A percentile compares a stretch with the other conserved stretches of the same genome.
Conservation (phyloP, 1,140 invertebrate genomes). For the Andricus grossulariae region DNA sequence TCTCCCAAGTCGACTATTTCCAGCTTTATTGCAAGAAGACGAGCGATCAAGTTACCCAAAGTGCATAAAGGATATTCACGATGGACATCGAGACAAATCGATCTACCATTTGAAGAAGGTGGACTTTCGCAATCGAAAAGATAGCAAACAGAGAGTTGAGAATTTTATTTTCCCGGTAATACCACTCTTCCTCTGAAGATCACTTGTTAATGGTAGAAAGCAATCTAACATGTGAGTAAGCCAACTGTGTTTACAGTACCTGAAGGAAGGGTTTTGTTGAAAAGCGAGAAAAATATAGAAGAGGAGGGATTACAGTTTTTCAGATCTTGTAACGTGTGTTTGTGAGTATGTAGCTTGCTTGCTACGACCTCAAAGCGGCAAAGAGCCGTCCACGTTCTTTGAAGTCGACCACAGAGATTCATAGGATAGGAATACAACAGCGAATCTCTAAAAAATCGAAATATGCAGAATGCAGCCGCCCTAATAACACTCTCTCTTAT, state of each 20-base stretch:
- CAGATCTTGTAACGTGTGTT: constrained; percentile 24
- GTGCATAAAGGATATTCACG: too few species aligned
- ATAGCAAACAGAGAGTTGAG: neutral
- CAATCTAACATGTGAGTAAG: neutral
- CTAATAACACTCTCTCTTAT: too few species aligned
- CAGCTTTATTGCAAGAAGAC: too few species aligned
- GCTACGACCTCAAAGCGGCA: constrained; percentile 32
- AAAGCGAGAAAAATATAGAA: neutral
- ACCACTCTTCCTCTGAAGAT: neutral
- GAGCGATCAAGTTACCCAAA: too few species aligned
- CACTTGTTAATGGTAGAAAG: neutral
- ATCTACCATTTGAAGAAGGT: neutral
- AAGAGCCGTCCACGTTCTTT: constrained; percentile 21
- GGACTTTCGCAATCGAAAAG: neutral
- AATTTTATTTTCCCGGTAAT: neutral
- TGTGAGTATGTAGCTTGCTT: constrained; percentile 22
- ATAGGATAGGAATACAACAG: neutral
- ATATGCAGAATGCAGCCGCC: neutral
- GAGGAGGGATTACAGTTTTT: neutral
- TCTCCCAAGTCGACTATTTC: too few species aligned
- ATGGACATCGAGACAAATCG: neutral
- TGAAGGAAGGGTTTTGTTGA: neutral
- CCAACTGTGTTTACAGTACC: neutral
- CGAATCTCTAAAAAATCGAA: constrained; percentile 31
- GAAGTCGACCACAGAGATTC: constrained; percentile 16